These are phyloP conservation scores for Trachelus troglodyta DNA, from an alignment of 2,888 invertebrate genomes.

Conservation along the genomic window DNA sequence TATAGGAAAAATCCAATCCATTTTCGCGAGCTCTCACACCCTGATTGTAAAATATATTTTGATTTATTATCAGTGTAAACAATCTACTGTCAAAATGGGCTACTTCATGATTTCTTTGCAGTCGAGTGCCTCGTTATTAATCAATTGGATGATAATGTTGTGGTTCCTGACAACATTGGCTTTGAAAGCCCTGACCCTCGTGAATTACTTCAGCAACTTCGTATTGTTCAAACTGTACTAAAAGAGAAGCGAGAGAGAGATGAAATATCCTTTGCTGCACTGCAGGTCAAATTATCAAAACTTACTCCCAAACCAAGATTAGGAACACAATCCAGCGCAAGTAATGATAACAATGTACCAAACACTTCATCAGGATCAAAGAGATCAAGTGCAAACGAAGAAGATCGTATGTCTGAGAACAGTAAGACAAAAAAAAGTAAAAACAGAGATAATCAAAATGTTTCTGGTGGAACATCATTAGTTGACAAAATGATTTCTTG, in stretches of 20 bases:
- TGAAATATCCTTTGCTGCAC: constrained; percentile 20
- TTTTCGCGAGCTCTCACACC: constrained; percentile 83
- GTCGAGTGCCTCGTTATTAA: constrained; percentile 76
- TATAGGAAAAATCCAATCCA: constrained; percentile 88
- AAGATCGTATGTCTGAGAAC: neutral
- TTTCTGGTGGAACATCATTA: constrained; percentile 13
- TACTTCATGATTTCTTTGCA: constrained; percentile 56
- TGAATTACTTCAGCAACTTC: constrained; percentile 53
- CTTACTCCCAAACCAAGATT: constrained; percentile 39
- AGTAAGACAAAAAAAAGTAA: constrained; percentile 26
- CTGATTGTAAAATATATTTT: constrained; percentile 74
- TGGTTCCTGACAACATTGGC: constrained; percentile 45
- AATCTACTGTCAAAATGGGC: neutral
- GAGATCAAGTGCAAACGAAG: neutral
- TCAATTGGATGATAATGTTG: constrained; percentile 69
- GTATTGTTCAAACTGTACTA: constrained; percentile 63
- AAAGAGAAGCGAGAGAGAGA: constrained; percentile 55
- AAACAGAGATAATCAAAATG: constrained; percentile 24
- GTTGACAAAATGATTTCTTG: constrained; percentile 1
- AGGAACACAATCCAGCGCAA: constrained; percentile 7
- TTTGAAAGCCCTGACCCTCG: constrained; percentile 50
- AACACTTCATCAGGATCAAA: constrained; percentile 1
- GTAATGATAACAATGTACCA: neutral
- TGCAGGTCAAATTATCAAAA: constrained; percentile 40
- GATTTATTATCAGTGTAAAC: constrained; percentile 15